A percentile compares a stretch with the other conserved stretches of the same genome.
These are phyloP conservation scores for Philaethria dido DNA, from an alignment of 2,888 invertebrate species.

Conservation along the genomic window DNA sequence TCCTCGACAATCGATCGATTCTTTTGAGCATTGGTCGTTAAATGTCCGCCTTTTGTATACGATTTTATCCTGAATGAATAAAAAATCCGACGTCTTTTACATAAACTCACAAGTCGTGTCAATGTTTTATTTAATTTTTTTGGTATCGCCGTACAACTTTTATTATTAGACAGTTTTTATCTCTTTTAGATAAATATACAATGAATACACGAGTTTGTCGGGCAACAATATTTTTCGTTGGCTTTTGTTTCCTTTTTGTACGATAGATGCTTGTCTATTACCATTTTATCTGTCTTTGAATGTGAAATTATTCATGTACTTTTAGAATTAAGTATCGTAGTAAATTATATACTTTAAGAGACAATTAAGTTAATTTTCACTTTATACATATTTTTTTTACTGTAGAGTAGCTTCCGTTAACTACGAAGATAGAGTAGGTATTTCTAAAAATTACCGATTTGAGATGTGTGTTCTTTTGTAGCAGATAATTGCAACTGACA, in stretches of 20 bases:
- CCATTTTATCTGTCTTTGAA: slow-evolving; percentile 16
- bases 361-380: background rate
- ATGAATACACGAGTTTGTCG: slow-evolving; percentile 25
- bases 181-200: slow-evolving; percentile 41
- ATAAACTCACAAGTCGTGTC: slow-evolving; percentile 35
- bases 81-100: slow-evolving; percentile 39
- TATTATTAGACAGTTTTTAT: slow-evolving; percentile 41
- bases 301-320: slow-evolving; percentile 12
- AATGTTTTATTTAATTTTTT: slow-evolving; percentile 34
- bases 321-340: background rate
- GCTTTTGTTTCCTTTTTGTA: background rate
- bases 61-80: slow-evolving; percentile 41
- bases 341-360: slow-evolving; percentile 12
- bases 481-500: too few relatives aligned
- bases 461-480: too few relatives aligned
- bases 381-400: too few relatives aligned
- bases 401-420: too few relatives aligned
- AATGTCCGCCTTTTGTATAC: slow-evolving; percentile 44
- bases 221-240: slow-evolving; percentile 15
- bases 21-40: slow-evolving; percentile 41
- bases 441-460: too few relatives aligned
- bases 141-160: slow-evolving; percentile 30
- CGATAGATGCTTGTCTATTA: slow-evolving; percentile 2
- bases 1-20: slow-evolving; percentile 55
- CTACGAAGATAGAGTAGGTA: too few relatives aligned